A percentile compares a stretch with the other conserved stretches of the same genome.
These are phyloP conservation scores for Cerceris rybyensis DNA, from an alignment of 2,888 invertebrate species.

Conservation along the genomic window DNA sequence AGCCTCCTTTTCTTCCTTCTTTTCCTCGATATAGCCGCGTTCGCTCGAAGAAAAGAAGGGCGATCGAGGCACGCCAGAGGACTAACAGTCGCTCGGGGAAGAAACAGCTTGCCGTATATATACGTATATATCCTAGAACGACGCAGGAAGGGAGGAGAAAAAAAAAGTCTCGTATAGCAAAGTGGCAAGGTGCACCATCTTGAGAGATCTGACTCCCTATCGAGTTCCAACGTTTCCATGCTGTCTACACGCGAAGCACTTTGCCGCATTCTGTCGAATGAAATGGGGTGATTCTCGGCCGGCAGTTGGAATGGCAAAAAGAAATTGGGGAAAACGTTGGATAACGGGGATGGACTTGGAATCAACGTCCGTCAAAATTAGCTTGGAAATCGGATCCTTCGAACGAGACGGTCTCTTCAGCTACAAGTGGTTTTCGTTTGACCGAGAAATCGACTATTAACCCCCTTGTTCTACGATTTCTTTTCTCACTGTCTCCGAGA, in stretches of 20 bases:
- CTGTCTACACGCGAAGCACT: slow-evolving; percentile 60
- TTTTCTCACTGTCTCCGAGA: no score
- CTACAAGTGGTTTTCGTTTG: slow-evolving; percentile 12
- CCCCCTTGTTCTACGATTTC: no score
- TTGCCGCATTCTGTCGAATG: slow-evolving; percentile 57
- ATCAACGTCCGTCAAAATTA: slow-evolving; percentile 22
- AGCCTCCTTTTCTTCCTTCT: not conserved
- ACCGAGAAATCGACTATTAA: not conserved
- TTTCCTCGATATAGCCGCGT: not conserved
- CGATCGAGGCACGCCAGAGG: slow-evolving; percentile 6
- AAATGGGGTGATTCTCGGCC: slow-evolving; percentile 48
- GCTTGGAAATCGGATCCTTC: not conserved
- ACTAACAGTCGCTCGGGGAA: slow-evolving; percentile 40
- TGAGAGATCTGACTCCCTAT: slow-evolving; percentile 60
- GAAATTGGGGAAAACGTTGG: slow-evolving; percentile 12
- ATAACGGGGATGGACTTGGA: slow-evolving; percentile 17
- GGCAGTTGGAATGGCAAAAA: slow-evolving; percentile 9
- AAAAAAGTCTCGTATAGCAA: slow-evolving; percentile 56
- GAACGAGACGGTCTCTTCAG: slow-evolving; percentile 5
- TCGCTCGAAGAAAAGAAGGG: slow-evolving; percentile 12
- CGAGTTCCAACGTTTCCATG: slow-evolving; percentile 48
- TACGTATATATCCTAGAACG: slow-evolving; percentile 36
- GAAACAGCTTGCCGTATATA: slow-evolving; percentile 50
- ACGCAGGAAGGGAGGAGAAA: slow-evolving; percentile 10
- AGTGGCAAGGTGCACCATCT: slow-evolving; percentile 66